Evolutionary conservation across 2,797 vertebrate species (phyloP), one percentile per base, ranked within the genome.

Genomic region (Eulemur albifrons): DNA sequence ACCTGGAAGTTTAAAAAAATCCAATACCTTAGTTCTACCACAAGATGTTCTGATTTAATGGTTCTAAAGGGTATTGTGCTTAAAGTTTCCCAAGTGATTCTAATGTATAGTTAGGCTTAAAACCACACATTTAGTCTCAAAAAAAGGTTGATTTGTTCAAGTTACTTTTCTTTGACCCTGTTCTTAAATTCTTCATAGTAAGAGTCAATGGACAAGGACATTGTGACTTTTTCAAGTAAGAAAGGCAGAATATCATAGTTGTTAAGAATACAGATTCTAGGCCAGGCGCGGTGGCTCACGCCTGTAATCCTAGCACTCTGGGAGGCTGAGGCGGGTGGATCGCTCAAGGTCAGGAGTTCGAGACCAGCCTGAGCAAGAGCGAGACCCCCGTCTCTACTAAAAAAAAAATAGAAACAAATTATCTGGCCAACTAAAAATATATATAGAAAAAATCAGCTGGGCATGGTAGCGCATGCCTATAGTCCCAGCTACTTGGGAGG

Each of bases 171-270:
- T 83, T 86, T 79, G 54, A 89, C 13, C 20, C 1, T 63, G 4
- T 54, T 96, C 38, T 91, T 86, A 92, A 89, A 86, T 85, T 96
- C 54, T 90, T 93, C 17, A 76, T 45, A 69, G 25, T 65, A 88
- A 77, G 61, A 61, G 21, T 75, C 27, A 85, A 30, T 27, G 5
- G 40, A 72, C 32, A 93, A 76, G 54, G 18, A 91, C 30, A 84
- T 4, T 35, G 20, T 20, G 20, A 57, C 9, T 88, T 75, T 87
- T 84, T 73, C 63, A 27, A 83, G 82, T 72, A 88, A 92, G 54
- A 88, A 94, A 95, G 73, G 23, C 45, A 89, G 45, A 20, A 14
- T 84, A 88, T 48, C 40, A 63, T 0, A 95, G 54, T n/a, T 73
- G 27, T 90, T 94, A 86, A 52, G 30, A 82, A 87, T 9, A 85